Evolutionary conservation across 2,113 vertebrate genomes (phyloP).

Genomic region (Sakesphorus luctuosus): DNA sequence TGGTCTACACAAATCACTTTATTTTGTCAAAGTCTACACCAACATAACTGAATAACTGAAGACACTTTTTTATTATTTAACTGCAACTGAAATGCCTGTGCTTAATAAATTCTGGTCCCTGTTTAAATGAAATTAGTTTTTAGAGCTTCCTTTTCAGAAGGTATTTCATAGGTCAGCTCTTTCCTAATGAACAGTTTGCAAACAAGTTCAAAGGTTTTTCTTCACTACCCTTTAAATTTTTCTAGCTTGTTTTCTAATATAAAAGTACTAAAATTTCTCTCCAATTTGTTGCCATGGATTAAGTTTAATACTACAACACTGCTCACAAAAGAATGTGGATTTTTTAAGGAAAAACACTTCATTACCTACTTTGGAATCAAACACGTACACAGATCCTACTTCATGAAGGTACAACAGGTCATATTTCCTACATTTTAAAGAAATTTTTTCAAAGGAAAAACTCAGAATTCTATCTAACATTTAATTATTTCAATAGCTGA

Average conservation of each 20-base stretch:
- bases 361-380: not conserved
- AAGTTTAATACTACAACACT: not conserved
- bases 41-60: not conserved
- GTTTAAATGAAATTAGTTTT: not conserved
- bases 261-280: not conserved
- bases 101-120: slow-evolving; percentile 3
- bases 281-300: not conserved
- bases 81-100: not conserved
- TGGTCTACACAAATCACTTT: not conserved
- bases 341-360: not conserved
- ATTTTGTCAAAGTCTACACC: not conserved
- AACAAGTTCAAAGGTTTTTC: not conserved
- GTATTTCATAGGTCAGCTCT: not conserved
- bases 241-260: not conserved
- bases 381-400: not conserved
- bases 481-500: slow-evolving; percentile 11
- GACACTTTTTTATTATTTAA: not conserved
- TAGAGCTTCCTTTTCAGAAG: not conserved
- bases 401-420: not conserved
- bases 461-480: not conserved
- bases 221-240: not conserved
- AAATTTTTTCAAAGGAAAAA: not conserved
- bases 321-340: not conserved
- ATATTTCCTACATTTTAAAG: not conserved
- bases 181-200: not conserved